Percentiles rank a stretch among this genome's conserved stretches.
phyloP scores from a whole-genome alignment of 2,888 invertebrate species.

The Drosophila pseudotakahashii region DNA sequence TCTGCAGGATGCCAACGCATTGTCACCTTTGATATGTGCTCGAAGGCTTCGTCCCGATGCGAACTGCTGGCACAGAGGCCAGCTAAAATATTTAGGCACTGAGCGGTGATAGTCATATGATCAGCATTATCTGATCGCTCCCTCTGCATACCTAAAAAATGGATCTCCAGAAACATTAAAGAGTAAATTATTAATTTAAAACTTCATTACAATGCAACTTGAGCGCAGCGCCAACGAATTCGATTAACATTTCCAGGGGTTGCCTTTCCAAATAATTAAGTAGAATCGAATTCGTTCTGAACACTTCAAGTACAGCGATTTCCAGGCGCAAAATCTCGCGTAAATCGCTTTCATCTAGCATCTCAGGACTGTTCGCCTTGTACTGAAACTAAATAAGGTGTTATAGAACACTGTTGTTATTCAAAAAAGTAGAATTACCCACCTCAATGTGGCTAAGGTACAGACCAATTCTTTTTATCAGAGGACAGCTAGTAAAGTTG shows the following conservation, averaged over 20 bases:
- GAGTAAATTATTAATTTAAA: not conserved
- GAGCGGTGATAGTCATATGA: constrained; percentile 43
- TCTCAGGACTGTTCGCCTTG: constrained; percentile 57
- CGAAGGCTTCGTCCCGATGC: constrained; percentile 69
- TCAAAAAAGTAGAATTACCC: not conserved
- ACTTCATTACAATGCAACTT: constrained; percentile 65
- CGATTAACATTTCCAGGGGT: constrained; percentile 76
- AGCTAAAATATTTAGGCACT: constrained; percentile 67
- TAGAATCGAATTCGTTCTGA: constrained; percentile 62
- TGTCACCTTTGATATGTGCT: constrained; percentile 42
- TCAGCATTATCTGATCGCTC: constrained; percentile 49
- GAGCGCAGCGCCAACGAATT: constrained; percentile 66
- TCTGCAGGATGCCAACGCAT: constrained; percentile 35
- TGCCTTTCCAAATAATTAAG: constrained; percentile 72
- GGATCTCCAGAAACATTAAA: not conserved
- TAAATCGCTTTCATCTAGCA: constrained; percentile 63
- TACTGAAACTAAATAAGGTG: constrained; percentile 69
- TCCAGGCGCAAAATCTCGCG: constrained; percentile 68
- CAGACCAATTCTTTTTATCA: constrained; percentile 81
- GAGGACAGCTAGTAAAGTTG: constrained; percentile 71
- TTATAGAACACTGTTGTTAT: not conserved
- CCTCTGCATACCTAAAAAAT: constrained; percentile 20
- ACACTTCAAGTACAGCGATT: constrained; percentile 62
- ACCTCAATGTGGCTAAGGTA: constrained; percentile 82
- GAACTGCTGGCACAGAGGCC: constrained; percentile 69